Evolutionary conservation across 2,888 invertebrate species (phyloP).

Genomic region (Drosophila monieri): DNA sequence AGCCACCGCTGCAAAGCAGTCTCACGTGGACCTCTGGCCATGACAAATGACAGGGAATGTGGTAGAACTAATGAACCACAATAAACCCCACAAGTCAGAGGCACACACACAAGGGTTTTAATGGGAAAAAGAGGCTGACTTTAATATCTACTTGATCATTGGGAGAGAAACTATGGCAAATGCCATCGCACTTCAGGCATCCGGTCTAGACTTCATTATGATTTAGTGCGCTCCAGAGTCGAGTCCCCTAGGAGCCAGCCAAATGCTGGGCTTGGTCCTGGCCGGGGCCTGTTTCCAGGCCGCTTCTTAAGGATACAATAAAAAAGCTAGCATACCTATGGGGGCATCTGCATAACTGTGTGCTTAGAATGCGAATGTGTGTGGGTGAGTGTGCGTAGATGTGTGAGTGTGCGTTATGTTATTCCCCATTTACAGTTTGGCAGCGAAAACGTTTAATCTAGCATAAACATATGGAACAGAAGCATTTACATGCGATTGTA

Average conservation of each 20-base stretch:
- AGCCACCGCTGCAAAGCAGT: slow-evolving; percentile 28
- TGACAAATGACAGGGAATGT: slow-evolving; percentile 57
- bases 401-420: slow-evolving; percentile 39
- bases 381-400: not conserved
- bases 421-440: slow-evolving; percentile 65
- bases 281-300: not conserved
- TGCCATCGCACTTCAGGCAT: slow-evolving; percentile 55
- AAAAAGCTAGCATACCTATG: slow-evolving; percentile 29
- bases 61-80: slow-evolving; percentile 47
- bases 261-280: slow-evolving; percentile 14
- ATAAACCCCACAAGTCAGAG: not conserved
- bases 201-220: slow-evolving; percentile 76
- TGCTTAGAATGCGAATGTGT: slow-evolving; percentile 7
- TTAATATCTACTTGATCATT: slow-evolving; percentile 28
- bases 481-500: slow-evolving; percentile 58
- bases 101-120: slow-evolving; percentile 1
- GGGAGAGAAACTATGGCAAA: slow-evolving; percentile 22
- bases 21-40: slow-evolving; percentile 38
- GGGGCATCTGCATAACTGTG: slow-evolving; percentile 29
- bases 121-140: slow-evolving; percentile 19
- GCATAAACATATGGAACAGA: slow-evolving; percentile 69
- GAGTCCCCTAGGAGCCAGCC: slow-evolving; percentile 21
- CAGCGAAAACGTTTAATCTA: slow-evolving; percentile 71
- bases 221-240: slow-evolving; percentile 24
- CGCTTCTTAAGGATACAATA: slow-evolving; percentile 55